Conservation (phyloP, 2,888 invertebrate species). For the Drosophila ochracea region DNA sequence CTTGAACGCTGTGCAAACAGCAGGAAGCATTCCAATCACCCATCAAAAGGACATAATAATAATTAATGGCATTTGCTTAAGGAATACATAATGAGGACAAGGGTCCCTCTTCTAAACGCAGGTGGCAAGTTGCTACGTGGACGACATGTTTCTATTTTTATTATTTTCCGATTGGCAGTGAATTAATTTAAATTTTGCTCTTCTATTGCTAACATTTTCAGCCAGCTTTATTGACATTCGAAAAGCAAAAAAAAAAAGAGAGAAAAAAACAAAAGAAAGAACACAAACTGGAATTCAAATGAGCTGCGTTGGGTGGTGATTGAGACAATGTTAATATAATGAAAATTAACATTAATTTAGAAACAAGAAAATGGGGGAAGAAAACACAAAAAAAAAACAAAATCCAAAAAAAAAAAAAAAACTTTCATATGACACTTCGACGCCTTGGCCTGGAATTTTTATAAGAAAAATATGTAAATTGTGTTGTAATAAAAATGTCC, state of each 20-base stretch:
- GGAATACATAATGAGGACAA: constrained; percentile 83
- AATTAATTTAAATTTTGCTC: constrained; percentile 66
- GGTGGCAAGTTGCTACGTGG: constrained; percentile 27
- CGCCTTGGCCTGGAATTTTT: constrained; percentile 60
- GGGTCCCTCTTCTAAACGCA: constrained; percentile 10
- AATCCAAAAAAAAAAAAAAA: neutral
- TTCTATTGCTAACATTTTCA: constrained; percentile 63
- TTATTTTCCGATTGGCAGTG: constrained; percentile 77
- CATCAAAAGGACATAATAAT: constrained; percentile 84
- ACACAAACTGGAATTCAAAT: constrained; percentile 72
- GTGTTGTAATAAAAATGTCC: constrained; percentile 82
- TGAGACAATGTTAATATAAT: constrained; percentile 67
- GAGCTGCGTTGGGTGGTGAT: constrained; percentile 30
- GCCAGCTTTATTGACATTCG: constrained; percentile 29
- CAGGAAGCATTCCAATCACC: constrained; percentile 60
- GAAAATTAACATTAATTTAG: constrained; percentile 81
- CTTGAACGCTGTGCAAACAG: constrained; percentile 45
- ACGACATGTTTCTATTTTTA: constrained; percentile 62
- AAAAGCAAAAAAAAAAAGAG: constrained; percentile 2
- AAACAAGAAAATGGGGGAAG: constrained; percentile 28
- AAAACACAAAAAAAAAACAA: neutral
- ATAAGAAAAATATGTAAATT: constrained; percentile 84
- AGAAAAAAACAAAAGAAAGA: neutral
- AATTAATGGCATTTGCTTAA: constrained; percentile 85
- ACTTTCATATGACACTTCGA: constrained; percentile 71